Conservation (phyloP, 1,140 invertebrate genomes). For the Pogonognathellus flavescens region DNA sequence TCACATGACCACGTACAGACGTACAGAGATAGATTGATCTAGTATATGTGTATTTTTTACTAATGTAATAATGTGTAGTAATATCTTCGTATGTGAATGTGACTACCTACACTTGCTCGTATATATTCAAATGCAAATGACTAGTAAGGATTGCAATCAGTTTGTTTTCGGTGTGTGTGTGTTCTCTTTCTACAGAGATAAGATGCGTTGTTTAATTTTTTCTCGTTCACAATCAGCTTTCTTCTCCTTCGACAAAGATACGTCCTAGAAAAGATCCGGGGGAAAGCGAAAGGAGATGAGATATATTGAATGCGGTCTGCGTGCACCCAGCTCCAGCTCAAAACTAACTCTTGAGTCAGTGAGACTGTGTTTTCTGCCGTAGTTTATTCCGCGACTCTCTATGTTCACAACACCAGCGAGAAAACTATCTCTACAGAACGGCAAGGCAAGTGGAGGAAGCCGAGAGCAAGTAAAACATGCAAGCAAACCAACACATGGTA, state of each 20-base stretch:
- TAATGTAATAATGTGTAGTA: not conserved
- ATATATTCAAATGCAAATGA: too few relatives aligned
- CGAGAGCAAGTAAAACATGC: not conserved
- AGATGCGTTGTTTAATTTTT: slow-evolving; percentile 4
- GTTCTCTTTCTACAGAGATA: not conserved
- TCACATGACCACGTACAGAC: not conserved
- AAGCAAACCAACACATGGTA: too few relatives aligned
- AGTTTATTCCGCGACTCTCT: not conserved
- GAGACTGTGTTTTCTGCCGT: not conserved
- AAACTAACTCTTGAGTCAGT: slow-evolving; percentile 47
- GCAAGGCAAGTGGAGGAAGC: not conserved
- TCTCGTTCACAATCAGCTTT: not conserved
- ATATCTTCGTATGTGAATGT: not conserved
- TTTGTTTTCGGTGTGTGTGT: not conserved
- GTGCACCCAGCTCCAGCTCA: slow-evolving; percentile 53
- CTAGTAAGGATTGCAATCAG: not conserved
- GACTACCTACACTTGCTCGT: too few relatives aligned
- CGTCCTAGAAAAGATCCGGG: not conserved
- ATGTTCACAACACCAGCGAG: too few relatives aligned
- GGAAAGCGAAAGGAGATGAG: slow-evolving; percentile 25
- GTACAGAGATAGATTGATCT: not conserved
- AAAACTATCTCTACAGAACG: not conserved
- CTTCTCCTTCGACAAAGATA: not conserved
- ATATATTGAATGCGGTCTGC: slow-evolving; percentile 39
- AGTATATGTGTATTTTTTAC: not conserved